These are phyloP conservation scores for Ricordea florida DNA, from an alignment of 92 coral and sea anemone genomes.

Conservation along the genomic window DNA sequence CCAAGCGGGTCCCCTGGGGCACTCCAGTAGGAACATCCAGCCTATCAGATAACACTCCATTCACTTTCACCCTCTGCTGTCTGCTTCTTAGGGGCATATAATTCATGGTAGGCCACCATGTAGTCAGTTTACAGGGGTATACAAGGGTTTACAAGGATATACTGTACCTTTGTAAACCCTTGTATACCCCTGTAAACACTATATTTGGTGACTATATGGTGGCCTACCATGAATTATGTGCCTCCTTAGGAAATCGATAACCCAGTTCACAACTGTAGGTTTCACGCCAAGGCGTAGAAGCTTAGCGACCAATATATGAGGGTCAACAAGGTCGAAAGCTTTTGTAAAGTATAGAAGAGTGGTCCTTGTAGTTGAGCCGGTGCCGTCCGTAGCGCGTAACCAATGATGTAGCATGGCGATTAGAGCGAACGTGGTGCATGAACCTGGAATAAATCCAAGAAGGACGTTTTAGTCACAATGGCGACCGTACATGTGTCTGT, in stretches of 20 bases:
- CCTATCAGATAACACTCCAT: slow-evolving; percentile 20
- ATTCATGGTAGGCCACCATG: no score
- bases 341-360: slow-evolving; percentile 22
- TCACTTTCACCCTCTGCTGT: slow-evolving; percentile 47
- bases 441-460: slow-evolving; percentile 50
- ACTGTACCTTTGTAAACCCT: no score
- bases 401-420: slow-evolving; percentile 35
- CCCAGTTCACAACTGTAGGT: slow-evolving; percentile 41
- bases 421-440: slow-evolving; percentile 42
- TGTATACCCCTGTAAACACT: no score
- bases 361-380: slow-evolving; percentile 31
- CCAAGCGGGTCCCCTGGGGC: slow-evolving; percentile 57
- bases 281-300: slow-evolving; percentile 33
- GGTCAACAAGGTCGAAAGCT: slow-evolving; percentile 62
- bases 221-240: no score
- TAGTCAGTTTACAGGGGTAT: no score
- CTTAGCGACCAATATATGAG: slow-evolving; percentile 32
- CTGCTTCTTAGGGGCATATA: no score
- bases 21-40: slow-evolving; percentile 50
- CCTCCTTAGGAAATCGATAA: slow-evolving; percentile 45
- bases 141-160: no score
- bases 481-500: no score
- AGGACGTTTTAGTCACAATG: no score
- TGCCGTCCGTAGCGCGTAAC: slow-evolving; percentile 8
- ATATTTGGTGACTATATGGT: no score